Percentiles rank a stretch among this genome's conserved stretches.
These are phyloP conservation scores for Pyrrhia umbra DNA, from an alignment of 2,888 invertebrate genomes.

Conservation along the genomic window DNA sequence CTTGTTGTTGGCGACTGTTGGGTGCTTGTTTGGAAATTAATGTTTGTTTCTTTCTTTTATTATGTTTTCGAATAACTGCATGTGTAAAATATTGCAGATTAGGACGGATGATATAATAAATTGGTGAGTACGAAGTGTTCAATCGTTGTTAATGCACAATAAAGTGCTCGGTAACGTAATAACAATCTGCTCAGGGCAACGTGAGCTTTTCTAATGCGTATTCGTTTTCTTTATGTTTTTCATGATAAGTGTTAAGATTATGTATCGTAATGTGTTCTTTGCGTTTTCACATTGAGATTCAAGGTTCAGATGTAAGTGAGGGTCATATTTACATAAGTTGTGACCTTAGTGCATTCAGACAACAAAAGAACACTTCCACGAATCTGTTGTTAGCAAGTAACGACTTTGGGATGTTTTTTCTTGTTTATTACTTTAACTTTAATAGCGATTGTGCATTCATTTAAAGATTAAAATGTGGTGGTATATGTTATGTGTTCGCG, in stretches of 20 bases:
- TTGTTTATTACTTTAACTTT: slow-evolving; percentile 20
- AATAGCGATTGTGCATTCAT: slow-evolving; percentile 12
- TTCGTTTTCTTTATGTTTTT: slow-evolving; percentile 50
- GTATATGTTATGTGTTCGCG: slow-evolving; percentile 3
- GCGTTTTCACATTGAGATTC: slow-evolving; percentile 27
- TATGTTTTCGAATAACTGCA: slow-evolving; percentile 76
- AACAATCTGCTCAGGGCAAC: slow-evolving; percentile 75
- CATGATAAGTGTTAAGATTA: slow-evolving; percentile 23
- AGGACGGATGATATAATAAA: slow-evolving; percentile 68
- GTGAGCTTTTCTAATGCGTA: slow-evolving; percentile 76
- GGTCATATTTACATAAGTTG: slow-evolving; percentile 70
- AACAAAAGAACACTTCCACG: slow-evolving; percentile 75
- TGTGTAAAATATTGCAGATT: slow-evolving; percentile 70
- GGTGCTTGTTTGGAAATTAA: slow-evolving; percentile 86
- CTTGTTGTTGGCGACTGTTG: slow-evolving; percentile 89
- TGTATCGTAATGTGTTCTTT: slow-evolving; percentile 24
- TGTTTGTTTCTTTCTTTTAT: slow-evolving; percentile 83
- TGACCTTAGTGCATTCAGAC: slow-evolving; percentile 75
- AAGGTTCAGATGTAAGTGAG: slow-evolving; percentile 41
- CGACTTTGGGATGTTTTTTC: slow-evolving; percentile 65
- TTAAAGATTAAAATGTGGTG: slow-evolving; percentile 3
- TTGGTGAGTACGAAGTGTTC: slow-evolving; percentile 74
- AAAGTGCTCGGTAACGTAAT: slow-evolving; percentile 59
- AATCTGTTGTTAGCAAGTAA: slow-evolving; percentile 66
- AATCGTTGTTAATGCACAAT: slow-evolving; percentile 16